These are phyloP conservation scores for Perodicticus potto DNA, from an alignment of 2,797 vertebrate genomes.

Conservation along the genomic window DNA sequence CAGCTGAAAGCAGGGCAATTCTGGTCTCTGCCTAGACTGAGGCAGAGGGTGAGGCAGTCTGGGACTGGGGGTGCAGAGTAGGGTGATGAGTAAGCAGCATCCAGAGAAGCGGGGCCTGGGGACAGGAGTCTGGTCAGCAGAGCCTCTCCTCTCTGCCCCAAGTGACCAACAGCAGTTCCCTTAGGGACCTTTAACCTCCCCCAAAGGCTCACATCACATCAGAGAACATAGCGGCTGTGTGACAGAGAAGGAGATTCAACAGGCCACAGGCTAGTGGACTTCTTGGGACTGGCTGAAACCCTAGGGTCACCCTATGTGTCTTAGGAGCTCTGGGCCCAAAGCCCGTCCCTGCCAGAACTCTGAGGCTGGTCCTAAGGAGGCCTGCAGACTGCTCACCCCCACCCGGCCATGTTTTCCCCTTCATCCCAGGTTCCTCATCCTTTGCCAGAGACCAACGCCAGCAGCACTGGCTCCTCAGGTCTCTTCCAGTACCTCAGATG, in stretches of 20 bases:
- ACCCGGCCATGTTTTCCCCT: background rate
- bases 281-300: background rate
- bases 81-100: too few species aligned
- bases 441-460: background rate
- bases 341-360: background rate
- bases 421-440: background rate
- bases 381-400: background rate
- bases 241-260: background rate
- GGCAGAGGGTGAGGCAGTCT: background rate
- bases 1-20: background rate
- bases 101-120: background rate
- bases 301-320: background rate
- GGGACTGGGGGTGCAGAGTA: background rate
- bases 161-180: background rate
- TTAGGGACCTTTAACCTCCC: background rate
- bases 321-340: background rate
- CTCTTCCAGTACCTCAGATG: background rate
- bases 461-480: background rate
- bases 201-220: background rate
- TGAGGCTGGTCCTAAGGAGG: background rate
- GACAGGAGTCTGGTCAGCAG: background rate
- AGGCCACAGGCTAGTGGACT: background rate
- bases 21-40: background rate
- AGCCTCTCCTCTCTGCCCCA: background rate
- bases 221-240: background rate